Conservation (phyloP, 2,113 vertebrate species). For the Cathartes aura region DNA sequence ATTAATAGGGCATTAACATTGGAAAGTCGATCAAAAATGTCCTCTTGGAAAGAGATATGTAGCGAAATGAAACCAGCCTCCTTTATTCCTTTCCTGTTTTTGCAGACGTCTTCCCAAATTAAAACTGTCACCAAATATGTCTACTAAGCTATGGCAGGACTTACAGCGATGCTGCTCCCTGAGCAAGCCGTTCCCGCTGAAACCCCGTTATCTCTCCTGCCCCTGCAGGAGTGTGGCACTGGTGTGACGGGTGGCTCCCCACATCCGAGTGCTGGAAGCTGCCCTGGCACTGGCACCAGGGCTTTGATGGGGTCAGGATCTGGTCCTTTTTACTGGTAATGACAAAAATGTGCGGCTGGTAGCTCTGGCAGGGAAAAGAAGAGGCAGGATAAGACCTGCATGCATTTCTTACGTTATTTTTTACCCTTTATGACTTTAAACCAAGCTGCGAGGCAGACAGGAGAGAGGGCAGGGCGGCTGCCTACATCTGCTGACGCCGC, state of each 20-base stretch:
- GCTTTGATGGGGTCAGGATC: background rate
- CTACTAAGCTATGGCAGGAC: background rate
- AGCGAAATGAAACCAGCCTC: background rate
- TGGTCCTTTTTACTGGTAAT: background rate
- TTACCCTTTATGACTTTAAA: background rate
- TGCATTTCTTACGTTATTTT: background rate
- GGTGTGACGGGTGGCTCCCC: background rate
- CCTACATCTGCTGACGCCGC: fast-evolving
- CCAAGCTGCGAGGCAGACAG: background rate
- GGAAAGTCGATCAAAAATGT: background rate
- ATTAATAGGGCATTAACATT: background rate
- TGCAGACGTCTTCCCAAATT: background rate
- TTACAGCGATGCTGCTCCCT: background rate
- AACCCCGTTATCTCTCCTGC: fast-evolving
- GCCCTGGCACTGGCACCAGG: background rate
- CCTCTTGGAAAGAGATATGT: background rate
- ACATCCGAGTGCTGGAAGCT: background rate
- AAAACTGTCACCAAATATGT: background rate
- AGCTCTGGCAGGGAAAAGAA: background rate
- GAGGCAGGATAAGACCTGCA: background rate
- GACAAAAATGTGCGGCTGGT: background rate
- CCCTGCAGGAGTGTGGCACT: fast-evolving
- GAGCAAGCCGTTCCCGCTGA: background rate
- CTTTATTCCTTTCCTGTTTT: background rate
- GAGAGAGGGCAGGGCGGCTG: background rate